These are phyloP conservation scores for Leiothrix lutea DNA, from an alignment of 2,113 vertebrate species.

Conservation along the genomic window DNA sequence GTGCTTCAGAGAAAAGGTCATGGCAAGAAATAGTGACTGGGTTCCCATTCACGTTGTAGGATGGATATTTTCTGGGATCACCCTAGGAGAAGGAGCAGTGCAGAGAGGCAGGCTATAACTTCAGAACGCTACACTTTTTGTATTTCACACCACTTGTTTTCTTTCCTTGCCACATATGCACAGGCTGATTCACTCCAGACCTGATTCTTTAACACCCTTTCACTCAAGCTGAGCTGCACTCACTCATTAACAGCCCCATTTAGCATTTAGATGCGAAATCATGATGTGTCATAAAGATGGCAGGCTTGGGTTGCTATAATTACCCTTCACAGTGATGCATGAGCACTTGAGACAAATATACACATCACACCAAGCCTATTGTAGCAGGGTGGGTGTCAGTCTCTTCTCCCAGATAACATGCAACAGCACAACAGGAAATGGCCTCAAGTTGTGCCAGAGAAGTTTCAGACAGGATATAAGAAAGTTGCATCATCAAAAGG, in stretches of 20 bases:
- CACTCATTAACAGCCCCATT: conserved; percentile 19
- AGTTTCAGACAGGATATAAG: background rate
- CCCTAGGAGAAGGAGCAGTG: background rate
- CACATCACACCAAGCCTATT: background rate
- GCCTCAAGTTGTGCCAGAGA: background rate
- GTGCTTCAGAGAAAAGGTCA: background rate
- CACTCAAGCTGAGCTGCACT: conserved; percentile 10
- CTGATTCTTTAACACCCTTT: conserved; percentile 15
- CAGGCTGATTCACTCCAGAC: conserved; percentile 18
- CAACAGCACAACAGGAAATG: background rate
- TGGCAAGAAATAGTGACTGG: background rate
- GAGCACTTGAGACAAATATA: background rate
- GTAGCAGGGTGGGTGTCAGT: background rate
- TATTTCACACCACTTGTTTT: background rate
- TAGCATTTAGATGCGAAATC: conserved; percentile 8
- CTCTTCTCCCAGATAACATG: background rate
- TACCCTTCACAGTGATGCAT: background rate
- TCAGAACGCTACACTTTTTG: background rate
- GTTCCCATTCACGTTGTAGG: background rate
- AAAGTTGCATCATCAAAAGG: background rate
- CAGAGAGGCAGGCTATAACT: background rate
- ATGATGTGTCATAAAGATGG: background rate
- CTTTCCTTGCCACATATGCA: background rate
- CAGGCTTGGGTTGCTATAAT: conserved; percentile 16
- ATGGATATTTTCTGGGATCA: background rate